Evolutionary conservation across 2,797 vertebrate genomes (phyloP), one percentile per base, ranked within the genome.

Genomic region (Chaenodraco wilsoni): DNA sequence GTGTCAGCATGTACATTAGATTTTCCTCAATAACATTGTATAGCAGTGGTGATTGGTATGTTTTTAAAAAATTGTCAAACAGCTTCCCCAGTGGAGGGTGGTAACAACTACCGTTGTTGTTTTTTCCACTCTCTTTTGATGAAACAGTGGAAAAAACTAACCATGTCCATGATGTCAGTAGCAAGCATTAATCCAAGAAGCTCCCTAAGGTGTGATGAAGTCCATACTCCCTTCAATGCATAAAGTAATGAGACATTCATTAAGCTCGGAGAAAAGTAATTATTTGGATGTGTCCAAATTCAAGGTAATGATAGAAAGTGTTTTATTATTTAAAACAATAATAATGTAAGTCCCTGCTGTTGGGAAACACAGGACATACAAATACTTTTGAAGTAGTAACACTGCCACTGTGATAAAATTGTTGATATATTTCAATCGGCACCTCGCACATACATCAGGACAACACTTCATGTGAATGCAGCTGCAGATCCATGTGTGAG

Each of bases 371-470:
- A 17, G 44, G 37, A 50, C 21, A 64, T 12, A 60, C 40, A 72
- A 51, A 19, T 45, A 68, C 17, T 41, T 52, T 59, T 71, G 7
- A 73, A 64, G 60, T 55, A 57, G 67, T 59, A 19, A 55, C 8
- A 7, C 60, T 67, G 56, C 56, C 65, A 69, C 49, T 4, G 2
- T 55, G 46, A 75, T 76, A 65, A 37, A 82, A 84, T 33, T 75
- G 81, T 83, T 86, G 70, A 77, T 70, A 62, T 84, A 85, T 77
- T 78, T 88, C 77, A 82, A 67, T 88, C 77, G 63, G 19, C 77
- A 13, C 71, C 65, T 82, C 49, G n/a, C 56, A 62, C 65, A 56
- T 59, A 70, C 46, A 65, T 27, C 66, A 43, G 55, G 23, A 71
- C 65, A 68, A 69, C 65, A 73, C 65, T 74, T 69, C 48, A 62